Evolutionary conservation across 2,113 vertebrate species (phyloP), one percentile per base, ranked within the genome.

Genomic region (Mesocricetus auratus): DNA sequence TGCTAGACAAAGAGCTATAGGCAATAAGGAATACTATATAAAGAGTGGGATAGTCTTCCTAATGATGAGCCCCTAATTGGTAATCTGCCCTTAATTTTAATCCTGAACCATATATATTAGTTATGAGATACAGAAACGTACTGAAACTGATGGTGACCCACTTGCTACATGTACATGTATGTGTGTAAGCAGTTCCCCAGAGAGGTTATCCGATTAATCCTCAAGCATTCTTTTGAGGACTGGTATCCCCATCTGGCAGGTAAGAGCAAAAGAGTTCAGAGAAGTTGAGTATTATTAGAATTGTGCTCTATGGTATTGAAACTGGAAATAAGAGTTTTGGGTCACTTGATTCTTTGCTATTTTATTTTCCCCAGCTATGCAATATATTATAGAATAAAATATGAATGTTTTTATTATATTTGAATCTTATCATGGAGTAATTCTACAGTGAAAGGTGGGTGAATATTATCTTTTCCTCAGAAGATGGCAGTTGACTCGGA

Each of bases 151-250:
- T 1, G 3, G 1, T 66, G 42, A 86, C 3, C 3, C 7, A 2
- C 33, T 47, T 69, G 6, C 17, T 45, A n/a, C 45, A 26, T 58
- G n/a, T 31, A 21, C 15, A 11, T 73, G 68, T 58, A 0, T 56
- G 1, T 74, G 9, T 33, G 15, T 33, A n/a, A 73, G 50, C 82
- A 39, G 91, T 92, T 94, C 64, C 94, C 66, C 11, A 2, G 86
- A 60, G 56, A 94, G 53, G 68, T 89, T 89, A 77, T 93, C 89
- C 91, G 86, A 95, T 95, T 94, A 92, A 91, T 97, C 53, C 73
- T 96, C 58, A 96, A 89, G 50, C 60, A 77, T 93, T 90, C 83
- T 95, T 92, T 88, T 94, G 94, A 96, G 71, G 93, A 96, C 64
- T 92, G 64, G 89, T 92, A 82, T 89, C 85, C 86, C 69, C 60